Conservation (phyloP, 2,888 invertebrate species). For the Cryptocheilus praepositus region DNA sequence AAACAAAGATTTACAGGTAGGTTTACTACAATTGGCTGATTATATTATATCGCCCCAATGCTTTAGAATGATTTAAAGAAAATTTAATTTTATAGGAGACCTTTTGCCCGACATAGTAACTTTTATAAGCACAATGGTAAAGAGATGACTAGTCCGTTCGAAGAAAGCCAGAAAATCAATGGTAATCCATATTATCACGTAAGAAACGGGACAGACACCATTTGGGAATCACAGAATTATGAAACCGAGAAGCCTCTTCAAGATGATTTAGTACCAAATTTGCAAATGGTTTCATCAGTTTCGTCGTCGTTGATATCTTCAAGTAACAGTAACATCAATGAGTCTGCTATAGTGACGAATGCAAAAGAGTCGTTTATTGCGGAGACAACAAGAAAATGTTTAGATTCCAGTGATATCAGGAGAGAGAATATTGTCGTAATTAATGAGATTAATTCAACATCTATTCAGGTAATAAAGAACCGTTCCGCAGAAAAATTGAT, state of each 20-base stretch:
- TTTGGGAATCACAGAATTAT: background rate
- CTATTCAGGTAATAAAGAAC: no score
- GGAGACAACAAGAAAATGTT: no score
- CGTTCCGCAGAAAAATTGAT: no score
- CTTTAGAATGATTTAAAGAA: background rate
- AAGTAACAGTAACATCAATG: background rate
- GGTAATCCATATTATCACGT: background rate
- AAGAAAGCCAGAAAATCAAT: background rate
- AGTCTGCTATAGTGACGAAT: no score
- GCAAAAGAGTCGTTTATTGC: no score
- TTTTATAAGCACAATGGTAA: no score
- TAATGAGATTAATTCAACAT: no score
- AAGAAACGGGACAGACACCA: no score
- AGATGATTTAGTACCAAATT: background rate
- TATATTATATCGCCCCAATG: background rate
- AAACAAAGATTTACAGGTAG: conserved; percentile 62
- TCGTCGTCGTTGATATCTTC: background rate
- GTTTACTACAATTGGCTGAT: background rate
- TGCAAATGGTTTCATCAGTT: background rate
- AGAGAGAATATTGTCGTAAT: no score
- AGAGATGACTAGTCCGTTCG: background rate
- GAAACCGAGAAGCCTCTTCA: background rate
- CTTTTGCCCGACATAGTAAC: background rate
- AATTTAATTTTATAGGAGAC: no score
- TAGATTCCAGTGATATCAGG: no score